A percentile compares a stretch with the other conserved stretches of the same genome.
Conservation (phyloP, 2,113 vertebrate species). For the Craseonycteris thonglongyai region DNA sequence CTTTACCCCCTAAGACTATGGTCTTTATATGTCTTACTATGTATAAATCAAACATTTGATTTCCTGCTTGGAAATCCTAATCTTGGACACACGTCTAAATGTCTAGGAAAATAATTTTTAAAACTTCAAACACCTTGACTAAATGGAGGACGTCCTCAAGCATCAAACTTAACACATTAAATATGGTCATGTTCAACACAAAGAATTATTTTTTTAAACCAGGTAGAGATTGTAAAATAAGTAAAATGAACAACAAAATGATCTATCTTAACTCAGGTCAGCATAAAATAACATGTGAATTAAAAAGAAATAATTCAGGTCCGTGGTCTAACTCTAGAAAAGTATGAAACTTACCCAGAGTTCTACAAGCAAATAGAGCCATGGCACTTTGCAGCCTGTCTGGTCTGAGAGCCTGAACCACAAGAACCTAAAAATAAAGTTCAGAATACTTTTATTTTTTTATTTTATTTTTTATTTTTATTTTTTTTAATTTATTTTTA, state of each 20-base stretch:
- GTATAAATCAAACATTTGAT: neutral
- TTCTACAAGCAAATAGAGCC: conserved; percentile 88
- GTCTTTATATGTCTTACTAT: neutral
- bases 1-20: neutral
- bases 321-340: neutral
- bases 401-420: conserved; percentile 92
- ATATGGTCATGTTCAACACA: neutral
- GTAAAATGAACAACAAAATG: neutral
- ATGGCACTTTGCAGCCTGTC: conserved; percentile 94
- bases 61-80: neutral
- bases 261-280: neutral
- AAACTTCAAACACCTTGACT: neutral
- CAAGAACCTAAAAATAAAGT: conserved; percentile 84
- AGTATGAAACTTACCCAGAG: conserved; percentile 84
- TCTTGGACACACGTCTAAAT: neutral
- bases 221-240: neutral
- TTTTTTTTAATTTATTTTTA: no score
- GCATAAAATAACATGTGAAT: neutral
- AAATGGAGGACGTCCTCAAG: neutral
- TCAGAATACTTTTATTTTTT: no score
- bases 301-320: neutral
- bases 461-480: no score
- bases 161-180: neutral
- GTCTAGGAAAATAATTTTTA: neutral
- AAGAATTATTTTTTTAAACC: neutral